A percentile compares a stretch with the other conserved stretches of the same genome.
Conservation (phyloP, 2,797 vertebrate species). For the Sebastes nivosus region DNA sequence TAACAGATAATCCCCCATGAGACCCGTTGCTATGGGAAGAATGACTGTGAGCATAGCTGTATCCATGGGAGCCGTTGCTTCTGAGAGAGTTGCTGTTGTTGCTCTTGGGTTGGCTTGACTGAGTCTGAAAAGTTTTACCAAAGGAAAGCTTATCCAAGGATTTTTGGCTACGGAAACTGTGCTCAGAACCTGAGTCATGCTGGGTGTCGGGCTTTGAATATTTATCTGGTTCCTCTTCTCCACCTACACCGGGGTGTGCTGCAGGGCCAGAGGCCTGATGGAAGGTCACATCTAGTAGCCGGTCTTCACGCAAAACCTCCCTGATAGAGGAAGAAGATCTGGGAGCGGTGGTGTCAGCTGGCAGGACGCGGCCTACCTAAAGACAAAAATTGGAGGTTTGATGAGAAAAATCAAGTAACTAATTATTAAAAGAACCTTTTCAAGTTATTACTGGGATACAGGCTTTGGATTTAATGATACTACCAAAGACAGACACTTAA, state of each 20-base stretch:
- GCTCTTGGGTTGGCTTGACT: slow-evolving; percentile 6
- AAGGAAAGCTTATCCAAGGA: slow-evolving; percentile 47
- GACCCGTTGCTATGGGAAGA: slow-evolving; percentile 44
- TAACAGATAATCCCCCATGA: slow-evolving; percentile 28
- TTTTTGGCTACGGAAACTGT: slow-evolving; percentile 49
- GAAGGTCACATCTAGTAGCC: slow-evolving; percentile 25
- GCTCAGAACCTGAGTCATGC: slow-evolving; percentile 54
- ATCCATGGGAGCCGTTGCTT: slow-evolving; percentile 54
- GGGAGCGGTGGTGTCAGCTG: slow-evolving; percentile 2
- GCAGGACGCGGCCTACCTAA: slow-evolving; percentile 33
- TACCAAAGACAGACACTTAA: background rate
- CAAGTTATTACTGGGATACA: background rate
- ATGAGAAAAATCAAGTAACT: background rate
- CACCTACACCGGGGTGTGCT: slow-evolving; percentile 1
- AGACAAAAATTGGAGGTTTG: slow-evolving; percentile 7
- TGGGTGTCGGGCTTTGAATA: slow-evolving; percentile 38
- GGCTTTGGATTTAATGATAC: background rate
- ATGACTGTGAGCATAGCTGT: slow-evolving; percentile 34
- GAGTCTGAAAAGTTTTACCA: slow-evolving; percentile 40
- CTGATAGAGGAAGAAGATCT: slow-evolving; percentile 14
- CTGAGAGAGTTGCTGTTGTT: slow-evolving; percentile 38
- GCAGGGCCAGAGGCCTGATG: background rate
- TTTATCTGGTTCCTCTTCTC: slow-evolving; percentile 31
- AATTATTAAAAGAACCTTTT: background rate
- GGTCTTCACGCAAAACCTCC: slow-evolving; percentile 8